phyloP scores from a whole-genome alignment of 2,888 invertebrate species.

The Trachelus troglodyta region DNA sequence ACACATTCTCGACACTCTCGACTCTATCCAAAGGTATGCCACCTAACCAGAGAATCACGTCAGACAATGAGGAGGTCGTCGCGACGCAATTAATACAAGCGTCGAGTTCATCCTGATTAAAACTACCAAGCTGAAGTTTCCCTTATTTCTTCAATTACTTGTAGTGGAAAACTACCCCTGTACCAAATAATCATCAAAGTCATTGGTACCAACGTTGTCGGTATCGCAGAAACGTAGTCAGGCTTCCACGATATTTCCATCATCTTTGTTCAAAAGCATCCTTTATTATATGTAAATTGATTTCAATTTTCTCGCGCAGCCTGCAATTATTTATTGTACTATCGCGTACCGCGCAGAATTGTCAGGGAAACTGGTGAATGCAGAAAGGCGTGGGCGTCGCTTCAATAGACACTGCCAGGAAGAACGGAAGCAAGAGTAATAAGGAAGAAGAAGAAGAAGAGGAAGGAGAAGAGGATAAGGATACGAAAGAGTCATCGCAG shows the following conservation, averaged over 20 bases:
- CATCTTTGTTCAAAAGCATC: not conserved
- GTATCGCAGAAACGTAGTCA: not conserved
- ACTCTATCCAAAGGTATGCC: not conserved
- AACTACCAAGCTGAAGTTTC: not conserved
- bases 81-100: not conserved
- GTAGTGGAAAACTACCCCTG: not conserved
- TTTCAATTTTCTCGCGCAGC: conserved; percentile 28
- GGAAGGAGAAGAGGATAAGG: conserved; percentile 11
- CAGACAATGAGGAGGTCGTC: not conserved
- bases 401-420: conserved; percentile 2
- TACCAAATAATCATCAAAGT: not conserved
- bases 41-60: not conserved
- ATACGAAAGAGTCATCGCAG: conserved; percentile 19
- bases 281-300: conserved; percentile 43
- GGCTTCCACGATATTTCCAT: not conserved
- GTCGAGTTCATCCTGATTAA: not conserved
- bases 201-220: not conserved
- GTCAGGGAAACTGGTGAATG: conserved; percentile 15
- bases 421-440: conserved; percentile 8
- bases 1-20: not conserved
- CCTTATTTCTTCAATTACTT: not conserved
- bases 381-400: not conserved
- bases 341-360: conserved; percentile 11
- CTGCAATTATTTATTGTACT: conserved; percentile 39
- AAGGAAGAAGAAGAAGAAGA: conserved; percentile 10